Conservation (phyloP, 2,888 invertebrate species). For the Trichopoda pennipes region DNA sequence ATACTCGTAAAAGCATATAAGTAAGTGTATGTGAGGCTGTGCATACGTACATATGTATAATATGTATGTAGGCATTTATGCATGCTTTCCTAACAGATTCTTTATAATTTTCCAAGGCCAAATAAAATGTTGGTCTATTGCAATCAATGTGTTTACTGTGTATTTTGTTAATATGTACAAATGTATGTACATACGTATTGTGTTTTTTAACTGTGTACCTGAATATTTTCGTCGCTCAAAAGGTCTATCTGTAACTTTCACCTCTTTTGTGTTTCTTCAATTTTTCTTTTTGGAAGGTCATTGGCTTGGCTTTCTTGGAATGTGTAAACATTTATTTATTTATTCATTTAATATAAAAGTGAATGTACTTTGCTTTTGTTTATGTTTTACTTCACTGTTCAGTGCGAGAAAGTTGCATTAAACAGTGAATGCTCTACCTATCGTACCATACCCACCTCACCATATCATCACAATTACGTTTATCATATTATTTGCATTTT, state of each 20-base stretch:
- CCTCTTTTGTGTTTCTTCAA: conserved; percentile 7
- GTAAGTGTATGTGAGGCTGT: no score
- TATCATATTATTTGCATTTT: no score
- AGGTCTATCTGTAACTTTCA: conserved; percentile 30
- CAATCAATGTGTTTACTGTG: no score
- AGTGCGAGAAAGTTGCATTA: neutral
- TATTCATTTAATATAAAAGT: conserved; percentile 40
- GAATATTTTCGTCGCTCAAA: conserved; percentile 5
- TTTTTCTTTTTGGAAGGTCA: conserved; percentile 31
- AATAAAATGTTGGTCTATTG: no score
- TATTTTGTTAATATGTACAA: no score
- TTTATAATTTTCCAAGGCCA: no score
- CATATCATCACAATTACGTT: no score
- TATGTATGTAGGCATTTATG: neutral
- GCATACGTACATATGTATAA: neutral
- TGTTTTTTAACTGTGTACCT: neutral
- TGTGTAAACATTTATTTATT: conserved; percentile 34
- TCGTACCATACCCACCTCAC: no score
- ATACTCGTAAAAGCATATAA: no score
- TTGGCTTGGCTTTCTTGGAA: conserved; percentile 32
- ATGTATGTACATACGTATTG: no score
- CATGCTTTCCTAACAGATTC: no score
- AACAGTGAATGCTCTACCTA: neutral
- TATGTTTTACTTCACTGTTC: neutral
- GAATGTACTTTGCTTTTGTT: conserved; percentile 21